Base-by-base conservation (phyloP, 2,797 vertebrate genomes). In the Discoglossus pictus region DNA sequence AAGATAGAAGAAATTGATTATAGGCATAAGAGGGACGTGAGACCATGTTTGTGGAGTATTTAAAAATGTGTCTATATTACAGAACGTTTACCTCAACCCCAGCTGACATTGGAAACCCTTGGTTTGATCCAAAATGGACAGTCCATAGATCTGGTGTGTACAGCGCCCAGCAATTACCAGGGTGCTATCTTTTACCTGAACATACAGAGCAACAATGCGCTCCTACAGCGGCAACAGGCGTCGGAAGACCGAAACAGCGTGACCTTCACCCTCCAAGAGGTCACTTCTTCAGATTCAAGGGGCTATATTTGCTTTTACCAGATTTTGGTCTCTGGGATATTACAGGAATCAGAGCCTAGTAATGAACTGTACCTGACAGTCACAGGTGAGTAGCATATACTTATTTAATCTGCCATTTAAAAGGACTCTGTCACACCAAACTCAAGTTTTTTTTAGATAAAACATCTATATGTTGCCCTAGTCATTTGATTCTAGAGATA, bases 171-270 rank as follows among this genome's bases (percentile, higher is more conserved):
- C 1, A 2, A 3, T 27, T 78, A 74, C 6, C 0, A 10, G 0
- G 80, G 74, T 11, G 78, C 75, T 1, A 76, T 67, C 23, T 83
- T 85, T 36, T 75, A 74, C 1, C 76, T 88, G 31, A 74, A 76
- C 6, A 36, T 0, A 2, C 56, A 2, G 0, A 52, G 17, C 0
- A 13, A 74, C 0, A 2, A 13, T 2, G 0, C 2, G 1, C 13
- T 58, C 0, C 0, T 60, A 1, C 75, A 69, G 48, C 20, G 1
- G 6, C 2, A 75, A n/a, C 2, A 71, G 1, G 79, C 82, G 0
- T 9, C 59, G 0, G 42, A 46, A 0, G 48, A 39, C 7, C 65
- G 62, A 15, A 23, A 65, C 1, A 0, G 5, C 0, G 84, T 77
- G 7, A 79, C 17, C 0, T 87, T 88, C 53, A 21, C 10, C 11